These are phyloP conservation scores for Argyrosomus japonicus DNA, from an alignment of 2,113 vertebrate species.

Conservation along the genomic window DNA sequence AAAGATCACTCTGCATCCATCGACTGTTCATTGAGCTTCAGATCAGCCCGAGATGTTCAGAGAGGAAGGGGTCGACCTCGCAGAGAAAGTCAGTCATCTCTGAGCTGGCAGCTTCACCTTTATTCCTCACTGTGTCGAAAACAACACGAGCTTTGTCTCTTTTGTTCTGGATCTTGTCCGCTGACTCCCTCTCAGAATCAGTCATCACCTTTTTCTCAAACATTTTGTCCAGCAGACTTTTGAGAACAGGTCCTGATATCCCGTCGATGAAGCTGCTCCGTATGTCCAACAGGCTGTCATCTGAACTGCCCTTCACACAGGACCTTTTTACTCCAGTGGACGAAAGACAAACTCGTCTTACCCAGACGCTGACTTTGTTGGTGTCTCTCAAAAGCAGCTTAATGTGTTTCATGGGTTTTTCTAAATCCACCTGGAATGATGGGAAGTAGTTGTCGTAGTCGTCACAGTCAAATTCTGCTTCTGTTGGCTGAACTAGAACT, in stretches of 20 bases:
- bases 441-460: constrained; percentile 17
- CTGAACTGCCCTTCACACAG: not conserved
- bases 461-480: constrained; percentile 37
- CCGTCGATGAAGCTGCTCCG: not conserved
- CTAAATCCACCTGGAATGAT: not conserved
- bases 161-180: accelerated
- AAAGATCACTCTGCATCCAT: no score
- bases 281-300: not conserved
- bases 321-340: not conserved
- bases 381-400: not conserved
- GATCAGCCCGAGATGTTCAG: not conserved
- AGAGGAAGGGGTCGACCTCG: not conserved
- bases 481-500: constrained; percentile 19
- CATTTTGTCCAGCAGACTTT: constrained; percentile 33
- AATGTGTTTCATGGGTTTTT: not conserved
- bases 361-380: constrained; percentile 6
- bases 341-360: not conserved
- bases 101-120: constrained; percentile 48
- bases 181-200: constrained; percentile 18
- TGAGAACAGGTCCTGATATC: constrained; percentile 26
- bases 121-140: constrained; percentile 39
- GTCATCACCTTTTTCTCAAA: constrained; percentile 12
- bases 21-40: not conserved
- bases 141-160: constrained; percentile 37
- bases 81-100: constrained; percentile 3